Conservation (phyloP, 2,113 vertebrate species). For the Aramus guarauna region DNA sequence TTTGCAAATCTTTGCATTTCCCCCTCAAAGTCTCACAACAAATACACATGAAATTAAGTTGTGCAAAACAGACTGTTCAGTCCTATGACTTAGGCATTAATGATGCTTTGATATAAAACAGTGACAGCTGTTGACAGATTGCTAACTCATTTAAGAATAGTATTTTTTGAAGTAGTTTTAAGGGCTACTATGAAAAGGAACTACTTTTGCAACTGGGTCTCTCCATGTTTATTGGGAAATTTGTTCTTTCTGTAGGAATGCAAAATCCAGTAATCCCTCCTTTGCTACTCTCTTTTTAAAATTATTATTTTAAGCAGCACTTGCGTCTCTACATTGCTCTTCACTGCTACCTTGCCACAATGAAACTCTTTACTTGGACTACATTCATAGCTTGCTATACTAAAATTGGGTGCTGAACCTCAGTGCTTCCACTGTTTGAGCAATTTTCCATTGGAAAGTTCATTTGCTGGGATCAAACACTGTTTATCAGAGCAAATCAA, state of each 20-base stretch:
- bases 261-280: not conserved
- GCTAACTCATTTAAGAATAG: not conserved
- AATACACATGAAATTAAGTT: not conserved
- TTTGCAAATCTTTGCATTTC: not conserved
- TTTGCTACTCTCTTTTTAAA: not conserved
- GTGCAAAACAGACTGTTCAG: not conserved
- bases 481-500: not conserved
- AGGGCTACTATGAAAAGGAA: not conserved
- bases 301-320: not conserved
- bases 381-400: not conserved
- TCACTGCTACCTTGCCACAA: not conserved
- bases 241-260: not conserved
- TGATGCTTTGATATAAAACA: not conserved
- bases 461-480: not conserved
- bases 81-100: not conserved
- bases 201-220: not conserved
- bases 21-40: not conserved
- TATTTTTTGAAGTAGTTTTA: not conserved
- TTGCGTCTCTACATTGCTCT: not conserved
- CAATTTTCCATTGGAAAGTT: slow-evolving; percentile 11
- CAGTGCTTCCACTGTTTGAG: not conserved
- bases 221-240: not conserved
- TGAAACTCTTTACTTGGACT: not conserved
- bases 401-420: not conserved
- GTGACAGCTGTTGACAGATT: not conserved